Base-by-base conservation (phyloP, 2,888 invertebrate genomes). In the Baronia brevicornis region DNA sequence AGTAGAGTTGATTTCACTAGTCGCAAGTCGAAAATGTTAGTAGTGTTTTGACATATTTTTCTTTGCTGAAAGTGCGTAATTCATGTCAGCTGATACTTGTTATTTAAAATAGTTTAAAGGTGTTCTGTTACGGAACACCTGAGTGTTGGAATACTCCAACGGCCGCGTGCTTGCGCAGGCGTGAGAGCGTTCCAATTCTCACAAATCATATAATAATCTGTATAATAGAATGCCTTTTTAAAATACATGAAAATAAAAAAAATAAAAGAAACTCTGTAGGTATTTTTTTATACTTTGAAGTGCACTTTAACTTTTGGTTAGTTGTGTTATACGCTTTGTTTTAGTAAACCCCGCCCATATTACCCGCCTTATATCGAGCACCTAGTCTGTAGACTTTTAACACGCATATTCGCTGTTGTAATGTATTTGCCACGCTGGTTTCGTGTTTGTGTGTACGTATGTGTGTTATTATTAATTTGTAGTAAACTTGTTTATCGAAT, bases 1-100 rank as follows among this genome's bases (percentile, higher is more conserved):
- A 75, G 84, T 85, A 80, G 85, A 84, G 85, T 85, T 85, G 84
- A 84, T 84, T 85, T 82, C 75, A 78, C 79, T 84, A 85, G 84
- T 84, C 78, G 84, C 84, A 80, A 74, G 80, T 78, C 74, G 80
- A 78, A 73, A 77, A 74, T 70, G 82, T 80, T 79, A 63, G 84
- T 85, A 84, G 85, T 84, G 85, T 85, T 85, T 85, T 85, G 85
- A 85, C 85, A 84, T 84, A 77, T 84, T 85, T 85, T 85, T 85
- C 84, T 84, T 84, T 84, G 84, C 84, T 84, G 84, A 84, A 84
- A 84, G 84, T 84, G 84, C 84, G 85, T 84, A 73, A 84, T 80
- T 85, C 84, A 80, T 84, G 84, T 79, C 84, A 85, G 85, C 85
- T 84, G 82, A 58, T 73, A 72, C 61, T 66, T 63, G 70, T 67